These are phyloP conservation scores for Pararge aegeria DNA, from an alignment of 1,140 invertebrate species.

Conservation along the genomic window DNA sequence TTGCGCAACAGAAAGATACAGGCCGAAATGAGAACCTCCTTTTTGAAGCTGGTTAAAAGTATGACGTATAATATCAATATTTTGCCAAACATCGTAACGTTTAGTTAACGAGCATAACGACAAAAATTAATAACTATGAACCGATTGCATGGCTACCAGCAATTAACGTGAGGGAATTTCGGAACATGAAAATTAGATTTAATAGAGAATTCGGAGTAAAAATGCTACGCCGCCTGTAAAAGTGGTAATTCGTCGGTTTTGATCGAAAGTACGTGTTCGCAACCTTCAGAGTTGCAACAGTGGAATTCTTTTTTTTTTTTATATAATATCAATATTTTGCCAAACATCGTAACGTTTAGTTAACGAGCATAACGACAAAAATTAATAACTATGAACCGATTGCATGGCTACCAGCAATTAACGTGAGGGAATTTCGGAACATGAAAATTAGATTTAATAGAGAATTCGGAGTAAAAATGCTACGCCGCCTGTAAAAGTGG, in stretches of 20 bases:
- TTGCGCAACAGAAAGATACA: too few relatives aligned
- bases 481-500: neutral
- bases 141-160: constrained; percentile 28
- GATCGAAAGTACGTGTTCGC: neutral
- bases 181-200: constrained; percentile 32
- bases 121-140: constrained; percentile 30
- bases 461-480: constrained; percentile 25
- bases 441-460: constrained; percentile 33
- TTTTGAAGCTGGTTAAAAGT: too few relatives aligned
- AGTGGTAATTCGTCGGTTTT: neutral
- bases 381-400: constrained; percentile 30
- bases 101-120: constrained; percentile 26
- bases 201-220: constrained; percentile 27
- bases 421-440: constrained; percentile 22
- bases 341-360: constrained; percentile 14
- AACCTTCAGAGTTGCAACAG: too few relatives aligned
- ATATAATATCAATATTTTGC: constrained; percentile 6
- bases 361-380: constrained; percentile 27
- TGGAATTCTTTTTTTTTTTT: too few relatives aligned
- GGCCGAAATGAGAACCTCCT: too few relatives aligned
- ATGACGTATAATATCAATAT: constrained; percentile 9
- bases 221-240: constrained; percentile 12
- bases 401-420: constrained; percentile 34
- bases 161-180: constrained; percentile 31
- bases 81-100: constrained; percentile 14